A percentile compares a stretch with the other conserved stretches of the same genome.
Evolutionary conservation across 2,888 invertebrate species (phyloP).

Genomic region (Allolobophora icterica): DNA sequence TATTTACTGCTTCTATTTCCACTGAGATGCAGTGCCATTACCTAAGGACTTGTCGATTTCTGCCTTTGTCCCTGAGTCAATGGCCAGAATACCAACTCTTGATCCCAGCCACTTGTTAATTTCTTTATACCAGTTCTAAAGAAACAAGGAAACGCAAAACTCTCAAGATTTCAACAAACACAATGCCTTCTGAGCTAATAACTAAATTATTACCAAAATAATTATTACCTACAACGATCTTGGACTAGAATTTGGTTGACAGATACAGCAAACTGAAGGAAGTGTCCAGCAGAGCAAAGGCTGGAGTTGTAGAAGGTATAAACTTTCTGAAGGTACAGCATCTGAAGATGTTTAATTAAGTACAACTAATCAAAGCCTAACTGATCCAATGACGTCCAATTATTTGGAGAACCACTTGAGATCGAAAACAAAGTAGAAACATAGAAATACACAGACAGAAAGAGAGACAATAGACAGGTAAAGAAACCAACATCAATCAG

Average conservation of each 20-base stretch:
- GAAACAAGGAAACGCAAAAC: conserved; percentile 32
- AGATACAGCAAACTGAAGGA: neutral
- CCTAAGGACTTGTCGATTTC: conserved; percentile 74
- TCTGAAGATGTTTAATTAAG: neutral
- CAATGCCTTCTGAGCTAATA: neutral
- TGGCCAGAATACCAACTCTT: conserved; percentile 76
- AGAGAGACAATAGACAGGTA: neutral
- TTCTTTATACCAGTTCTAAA: conserved; percentile 94
- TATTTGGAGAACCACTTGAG: neutral
- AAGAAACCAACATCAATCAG: neutral
- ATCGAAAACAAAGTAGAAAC: neutral
- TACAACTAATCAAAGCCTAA: neutral
- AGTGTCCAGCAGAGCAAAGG: too few species aligned
- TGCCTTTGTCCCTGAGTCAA: conserved; percentile 72
- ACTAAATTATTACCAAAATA: neutral
- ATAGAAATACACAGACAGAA: neutral
- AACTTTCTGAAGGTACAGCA: neutral
- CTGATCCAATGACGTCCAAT: neutral
- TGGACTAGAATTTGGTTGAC: neutral
- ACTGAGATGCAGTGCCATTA: neutral
- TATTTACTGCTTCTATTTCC: too few species aligned
- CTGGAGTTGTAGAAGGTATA: neutral
- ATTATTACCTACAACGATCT: neutral
- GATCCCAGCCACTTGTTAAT: conserved; percentile 93
- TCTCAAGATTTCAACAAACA: neutral